phyloP scores from a whole-genome alignment of 2,797 vertebrate species.

The Eleutherodactylus coqui region DNA sequence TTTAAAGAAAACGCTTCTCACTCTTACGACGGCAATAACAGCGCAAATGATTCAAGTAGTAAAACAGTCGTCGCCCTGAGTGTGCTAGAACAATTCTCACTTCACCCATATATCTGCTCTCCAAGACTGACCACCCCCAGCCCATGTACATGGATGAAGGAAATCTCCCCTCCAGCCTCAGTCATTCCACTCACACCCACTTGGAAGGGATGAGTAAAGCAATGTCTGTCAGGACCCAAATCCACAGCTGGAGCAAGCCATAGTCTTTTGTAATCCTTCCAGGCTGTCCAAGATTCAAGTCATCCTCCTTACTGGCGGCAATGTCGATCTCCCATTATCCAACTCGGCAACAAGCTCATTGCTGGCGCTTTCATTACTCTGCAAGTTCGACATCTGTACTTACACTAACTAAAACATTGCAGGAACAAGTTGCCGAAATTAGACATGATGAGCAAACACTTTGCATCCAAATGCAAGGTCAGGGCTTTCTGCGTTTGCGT shows the following conservation, averaged over 20 bases:
- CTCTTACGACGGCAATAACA: background rate
- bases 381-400: constrained; percentile 28
- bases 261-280: constrained; percentile 20
- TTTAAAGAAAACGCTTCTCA: background rate
- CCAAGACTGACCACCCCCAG: background rate
- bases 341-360: constrained; percentile 42
- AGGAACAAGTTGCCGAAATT: constrained; percentile 3
- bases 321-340: background rate
- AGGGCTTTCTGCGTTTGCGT: background rate
- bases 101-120: background rate
- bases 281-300: constrained; percentile 31
- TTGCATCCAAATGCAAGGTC: background rate
- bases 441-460: constrained; percentile 27
- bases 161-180: constrained; percentile 9
- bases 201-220: constrained; percentile 30
- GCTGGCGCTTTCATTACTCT: background rate
- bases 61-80: background rate
- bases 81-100: background rate
- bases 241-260: constrained; percentile 55
- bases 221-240: constrained; percentile 6
- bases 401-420: background rate
- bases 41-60: background rate
- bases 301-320: constrained; percentile 23
- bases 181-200: constrained; percentile 47
- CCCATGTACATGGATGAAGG: background rate